A percentile compares a stretch with the other conserved stretches of the same genome.
These are phyloP conservation scores for Pectinophora gossypiella DNA, from an alignment of 1,140 invertebrate species.

Conservation along the genomic window DNA sequence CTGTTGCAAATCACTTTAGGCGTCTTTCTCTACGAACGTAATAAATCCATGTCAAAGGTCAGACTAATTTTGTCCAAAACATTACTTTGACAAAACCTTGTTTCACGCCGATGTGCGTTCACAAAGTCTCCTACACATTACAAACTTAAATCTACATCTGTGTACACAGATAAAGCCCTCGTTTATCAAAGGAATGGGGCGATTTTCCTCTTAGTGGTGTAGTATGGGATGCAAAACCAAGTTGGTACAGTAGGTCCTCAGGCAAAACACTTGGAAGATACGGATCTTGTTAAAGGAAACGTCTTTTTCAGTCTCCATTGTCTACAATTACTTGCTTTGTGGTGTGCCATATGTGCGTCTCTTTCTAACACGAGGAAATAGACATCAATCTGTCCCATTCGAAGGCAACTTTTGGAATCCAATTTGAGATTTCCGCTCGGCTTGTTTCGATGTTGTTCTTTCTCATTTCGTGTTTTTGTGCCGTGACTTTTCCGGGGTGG, in stretches of 20 bases:
- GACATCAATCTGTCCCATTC: not conserved
- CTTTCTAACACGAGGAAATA: not conserved
- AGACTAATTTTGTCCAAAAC: constrained; percentile 3
- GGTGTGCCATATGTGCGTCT: not conserved
- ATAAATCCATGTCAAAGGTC: not conserved
- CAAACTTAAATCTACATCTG: not conserved
- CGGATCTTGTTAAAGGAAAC: constrained; percentile 14
- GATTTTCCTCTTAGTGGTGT: no score
- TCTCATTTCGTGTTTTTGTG: no score
- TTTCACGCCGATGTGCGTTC: constrained; percentile 8
- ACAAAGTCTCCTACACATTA: constrained; percentile 9
- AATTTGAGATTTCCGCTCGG: constrained; percentile 12
- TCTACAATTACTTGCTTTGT: constrained; percentile 16
- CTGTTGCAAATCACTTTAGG: no score
- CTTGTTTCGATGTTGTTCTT: not conserved
- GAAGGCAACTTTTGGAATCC: constrained; percentile 6
- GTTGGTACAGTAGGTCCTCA: constrained; percentile 5
- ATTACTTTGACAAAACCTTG: constrained; percentile 11
- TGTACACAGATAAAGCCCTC: not conserved
- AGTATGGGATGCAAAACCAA: not conserved
- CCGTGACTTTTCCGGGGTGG: no score
- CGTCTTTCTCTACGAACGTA: no score
- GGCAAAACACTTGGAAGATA: constrained; percentile 9
- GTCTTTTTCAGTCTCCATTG: constrained; percentile 14
- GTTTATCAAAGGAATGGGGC: not conserved